Evolutionary conservation across 2,797 vertebrate species (phyloP), one percentile per base, ranked within the genome.

Genomic region (Alauda arvensis): DNA sequence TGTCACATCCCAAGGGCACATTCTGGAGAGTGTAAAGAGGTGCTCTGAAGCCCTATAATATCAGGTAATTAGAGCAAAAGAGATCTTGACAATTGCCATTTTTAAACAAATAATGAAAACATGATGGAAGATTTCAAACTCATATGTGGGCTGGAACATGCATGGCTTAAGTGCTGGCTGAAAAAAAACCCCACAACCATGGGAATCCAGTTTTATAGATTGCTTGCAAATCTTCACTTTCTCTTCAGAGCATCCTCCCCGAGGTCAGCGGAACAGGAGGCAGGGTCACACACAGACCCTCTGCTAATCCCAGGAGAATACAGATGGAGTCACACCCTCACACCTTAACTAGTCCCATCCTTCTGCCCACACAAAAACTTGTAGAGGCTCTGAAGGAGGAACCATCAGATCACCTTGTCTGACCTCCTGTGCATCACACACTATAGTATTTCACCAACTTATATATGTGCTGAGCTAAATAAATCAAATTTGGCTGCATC

Each of bases 101-200:
- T 87, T 94, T 57, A 90, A 89, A 81, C 77, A 89, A 93, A 88
- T 93, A 93, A 86, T 83, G 57, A 94, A 93, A 95, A 88, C 69
- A 75, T 26, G 81, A 89, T 91, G 88, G 86, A 91, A 77, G 25
- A 40, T 89, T 86, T 91, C 76, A 94, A 82, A 86, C 19, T 94
- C 59, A 10, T 79, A 68, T 67, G 78, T 79, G 65, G 39, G 61
- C 31, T 90, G 79, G 43, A 90, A 85, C 71, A 87, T 0, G 20
- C 77, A 61, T 51, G 61, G 83, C 49, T 92, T 82, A 74, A 85
- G 23, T 60, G 33, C 48, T 81, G 48, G 34, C 55, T 80, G 59
- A 57, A 39, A 52, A 75, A 33, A 62, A 56, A 2, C 2, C 2
- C 23, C 14, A 39, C 40, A 18, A 63, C 10, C 43, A 71, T 7